Evolutionary conservation across 2,888 invertebrate species (phyloP).

Genomic region (Margaritifera margaritifera): DNA sequence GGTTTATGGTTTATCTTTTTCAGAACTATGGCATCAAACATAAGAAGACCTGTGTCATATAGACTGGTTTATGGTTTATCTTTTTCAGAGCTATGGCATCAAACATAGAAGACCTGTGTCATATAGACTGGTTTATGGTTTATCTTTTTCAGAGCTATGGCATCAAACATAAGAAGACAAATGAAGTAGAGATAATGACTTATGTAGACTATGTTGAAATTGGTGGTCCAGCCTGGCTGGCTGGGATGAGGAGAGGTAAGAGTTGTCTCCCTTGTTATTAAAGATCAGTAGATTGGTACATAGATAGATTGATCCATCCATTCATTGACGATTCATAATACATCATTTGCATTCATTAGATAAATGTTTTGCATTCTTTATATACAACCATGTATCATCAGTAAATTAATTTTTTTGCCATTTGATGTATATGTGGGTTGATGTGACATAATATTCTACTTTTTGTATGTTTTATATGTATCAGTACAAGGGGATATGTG

Average conservation of each 20-base stretch:
- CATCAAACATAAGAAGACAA: conserved; percentile 94
- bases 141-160: conserved; percentile 86
- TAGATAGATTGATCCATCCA: no score
- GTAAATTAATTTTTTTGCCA: no score
- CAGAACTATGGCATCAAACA: conserved; percentile 97
- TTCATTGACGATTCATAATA: no score
- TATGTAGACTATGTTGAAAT: conserved; percentile 97
- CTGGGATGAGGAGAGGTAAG: conserved; percentile 91
- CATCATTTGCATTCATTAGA: no score
- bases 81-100: conserved; percentile 90
- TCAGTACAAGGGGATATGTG: no score
- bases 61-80: background rate
- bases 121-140: background rate
- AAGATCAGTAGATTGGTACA: background rate
- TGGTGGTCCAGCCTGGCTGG: conserved; percentile 91
- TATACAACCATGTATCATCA: no score
- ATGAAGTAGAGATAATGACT: conserved; percentile 95
- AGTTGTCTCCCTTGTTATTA: background rate
- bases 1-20: conserved; percentile 11
- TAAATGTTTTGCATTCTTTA: no score
- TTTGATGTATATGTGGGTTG: no score
- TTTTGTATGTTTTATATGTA: no score
- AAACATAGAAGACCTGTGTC: conserved; percentile 80
- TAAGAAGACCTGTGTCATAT: conserved; percentile 83
- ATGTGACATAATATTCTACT: no score